These are phyloP conservation scores for Mormyrus iriodes DNA, from an alignment of 2,113 vertebrate genomes.

Conservation along the genomic window DNA sequence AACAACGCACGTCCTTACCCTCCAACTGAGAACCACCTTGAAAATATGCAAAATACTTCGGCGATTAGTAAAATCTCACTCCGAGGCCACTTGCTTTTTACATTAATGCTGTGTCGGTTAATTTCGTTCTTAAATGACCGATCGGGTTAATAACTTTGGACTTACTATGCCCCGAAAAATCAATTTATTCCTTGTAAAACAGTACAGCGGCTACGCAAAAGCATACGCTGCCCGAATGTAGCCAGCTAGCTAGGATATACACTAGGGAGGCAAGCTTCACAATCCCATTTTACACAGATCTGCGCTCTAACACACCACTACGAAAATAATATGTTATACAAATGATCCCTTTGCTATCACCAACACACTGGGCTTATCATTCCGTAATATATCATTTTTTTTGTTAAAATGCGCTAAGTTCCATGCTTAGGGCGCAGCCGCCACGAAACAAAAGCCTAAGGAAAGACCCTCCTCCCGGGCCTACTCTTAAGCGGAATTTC, in stretches of 20 bases:
- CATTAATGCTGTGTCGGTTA: background rate
- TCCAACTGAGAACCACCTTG: background rate
- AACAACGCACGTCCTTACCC: background rate
- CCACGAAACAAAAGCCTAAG: conserved; percentile 32
- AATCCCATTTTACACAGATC: background rate
- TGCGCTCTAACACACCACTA: background rate
- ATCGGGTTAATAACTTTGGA: background rate
- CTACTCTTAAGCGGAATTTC: background rate
- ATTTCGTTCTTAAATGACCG: background rate
- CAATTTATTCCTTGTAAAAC: background rate
- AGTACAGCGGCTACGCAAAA: background rate
- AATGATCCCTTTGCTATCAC: background rate
- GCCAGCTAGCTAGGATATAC: background rate
- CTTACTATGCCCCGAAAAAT: background rate
- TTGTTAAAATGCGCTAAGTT: background rate
- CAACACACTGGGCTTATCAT: background rate
- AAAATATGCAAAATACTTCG: background rate
- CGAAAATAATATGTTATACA: background rate
- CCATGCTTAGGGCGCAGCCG: conserved; percentile 18
- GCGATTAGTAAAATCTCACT: background rate
- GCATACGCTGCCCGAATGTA: background rate
- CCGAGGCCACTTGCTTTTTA: background rate
- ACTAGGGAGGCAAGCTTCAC: background rate
- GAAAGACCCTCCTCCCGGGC: conserved; percentile 31
- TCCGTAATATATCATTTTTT: background rate